Evolutionary conservation across 2,113 vertebrate genomes (phyloP), one percentile per base, ranked within the genome.

Genomic region (Xiphophorus couchianus): DNA sequence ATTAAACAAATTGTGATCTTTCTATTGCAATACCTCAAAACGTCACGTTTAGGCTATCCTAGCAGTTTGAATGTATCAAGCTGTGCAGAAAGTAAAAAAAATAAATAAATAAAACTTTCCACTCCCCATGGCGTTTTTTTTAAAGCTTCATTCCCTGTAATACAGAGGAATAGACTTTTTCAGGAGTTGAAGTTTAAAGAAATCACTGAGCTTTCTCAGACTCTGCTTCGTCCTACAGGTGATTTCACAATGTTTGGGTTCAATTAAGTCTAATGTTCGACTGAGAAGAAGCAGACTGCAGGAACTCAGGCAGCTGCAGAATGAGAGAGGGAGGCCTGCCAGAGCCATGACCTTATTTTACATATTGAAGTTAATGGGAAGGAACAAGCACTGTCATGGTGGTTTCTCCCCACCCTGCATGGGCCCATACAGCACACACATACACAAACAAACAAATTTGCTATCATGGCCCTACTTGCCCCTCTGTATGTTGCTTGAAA

Each of bases 321-420:
- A 83, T 66, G 73, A 80, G 63, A 86, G 81, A 82, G 69, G 29
- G 67, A 77, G 74, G 63, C 76, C 89, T 82, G 76, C 78, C 31
- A 58, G 74, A 90, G 83, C 81, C 84, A 67, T 93, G 92, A 92
- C 92, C 91, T 93, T 92, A 90, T 93, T 93, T 90, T 85, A 90
- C 82, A 89, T 76, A 76, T 89, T 92, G 91, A 93, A 87, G 84
- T 85, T 93, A 92, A 93, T 90, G 77, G 74, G 82, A 92, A 90
- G 87, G 90, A 92, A 89, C 91, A 92, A 83, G 88, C 69, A 33
- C 85, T 91, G 90, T 88, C 90, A 88, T 84, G 76, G 77, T 60
- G 82, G 84, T 80, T 78, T 74, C 84, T 83, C 76, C 31, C 79
- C 78, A 69, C 78, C 66, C 39, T 79, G 27, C 72, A 37, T 79